Evolutionary conservation across 1,140 invertebrate genomes (phyloP), one percentile per base, ranked within the genome.

Genomic region (Littorina saxatilis): DNA sequence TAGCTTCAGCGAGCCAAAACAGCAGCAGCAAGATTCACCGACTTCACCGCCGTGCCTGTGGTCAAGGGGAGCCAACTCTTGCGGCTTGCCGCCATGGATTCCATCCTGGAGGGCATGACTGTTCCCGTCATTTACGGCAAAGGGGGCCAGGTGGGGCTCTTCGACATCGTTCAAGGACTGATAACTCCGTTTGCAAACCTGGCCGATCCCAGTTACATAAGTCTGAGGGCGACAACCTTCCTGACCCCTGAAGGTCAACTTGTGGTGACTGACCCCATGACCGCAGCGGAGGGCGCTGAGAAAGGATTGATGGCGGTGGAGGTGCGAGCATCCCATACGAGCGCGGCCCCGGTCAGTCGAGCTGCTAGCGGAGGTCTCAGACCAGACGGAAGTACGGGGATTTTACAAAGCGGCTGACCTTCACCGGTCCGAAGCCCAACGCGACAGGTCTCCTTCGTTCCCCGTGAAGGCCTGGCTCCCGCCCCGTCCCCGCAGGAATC

Each of bases 191-290:
- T 43, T 13, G 40, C 70, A 2, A 15, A 3, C 5, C 20, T 32
- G 1, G 39, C 20, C 4, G 70, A 73, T 23, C 58, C 58, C 4
- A 23, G n/a, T n/a, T n/a, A 61, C 27, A n/a, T 29, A 23, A 7
- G 29, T 7, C 9, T n/a, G 40, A 7, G 13, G 70, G 40, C 20
- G 39, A 1, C 47, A 1, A 77, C 75, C 23, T 77, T 77, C 39
- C 35, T 77, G 2, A 77, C 50, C 40, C 75, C 75, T 27, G 52
- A 77, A 40, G 75, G 75, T 23, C 39, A 77, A 4, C 37, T 77
- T 29, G 32, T 77, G 23, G 58, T 77, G 27, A 77, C 75, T 0
- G 75, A 77, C 35, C 75, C 75, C 58, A 58, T 77, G 50, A 20
- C 75, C 2, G 32, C 58, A 37, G 20, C 15, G n/a, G 75, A 77